phyloP scores from a whole-genome alignment of 2,888 invertebrate species.

The Xylota sylvarum region DNA sequence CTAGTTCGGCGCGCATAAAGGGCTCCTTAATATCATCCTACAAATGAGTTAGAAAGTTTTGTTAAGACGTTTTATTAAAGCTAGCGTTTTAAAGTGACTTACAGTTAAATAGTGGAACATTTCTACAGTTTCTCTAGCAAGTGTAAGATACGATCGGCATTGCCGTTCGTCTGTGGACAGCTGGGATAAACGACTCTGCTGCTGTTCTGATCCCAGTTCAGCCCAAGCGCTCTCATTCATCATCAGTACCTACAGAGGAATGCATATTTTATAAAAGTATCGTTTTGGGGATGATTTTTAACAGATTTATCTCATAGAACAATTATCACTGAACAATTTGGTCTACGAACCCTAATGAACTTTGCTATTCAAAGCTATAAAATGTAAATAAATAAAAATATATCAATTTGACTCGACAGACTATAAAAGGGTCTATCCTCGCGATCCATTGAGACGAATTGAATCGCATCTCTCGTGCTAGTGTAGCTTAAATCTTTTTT shows the following conservation, averaged over 20 bases:
- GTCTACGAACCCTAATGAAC: too few species aligned
- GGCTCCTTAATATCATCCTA: slow-evolving; percentile 95
- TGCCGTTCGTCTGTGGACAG: slow-evolving; percentile 93
- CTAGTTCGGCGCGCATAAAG: slow-evolving; percentile 96
- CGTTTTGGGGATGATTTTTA: too few species aligned
- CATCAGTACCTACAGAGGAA: slow-evolving; percentile 86
- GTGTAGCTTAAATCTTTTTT: too few species aligned
- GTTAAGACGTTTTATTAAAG: background rate
- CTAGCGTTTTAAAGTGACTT: slow-evolving; percentile 52
- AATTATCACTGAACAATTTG: too few species aligned
- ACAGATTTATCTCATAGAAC: too few species aligned
- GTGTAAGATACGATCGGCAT: slow-evolving; percentile 95
- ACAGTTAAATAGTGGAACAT: slow-evolving; percentile 98
- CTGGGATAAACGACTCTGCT: slow-evolving; percentile 91
- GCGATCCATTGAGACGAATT: too few species aligned
- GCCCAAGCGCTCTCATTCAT: slow-evolving; percentile 89
- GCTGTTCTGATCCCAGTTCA: slow-evolving; percentile 88
- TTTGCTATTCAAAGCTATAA: background rate
- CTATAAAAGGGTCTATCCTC: too few species aligned
- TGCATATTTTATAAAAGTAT: background rate
- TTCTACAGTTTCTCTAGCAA: slow-evolving; percentile 97
- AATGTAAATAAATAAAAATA: too few species aligned
- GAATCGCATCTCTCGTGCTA: too few species aligned
- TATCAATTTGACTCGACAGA: too few species aligned
- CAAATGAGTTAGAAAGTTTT: background rate